Percentiles rank a stretch among this genome's conserved stretches.
Evolutionary conservation across 2,113 vertebrate genomes (phyloP).

Genomic region (Oplegnathus fasciatus): DNA sequence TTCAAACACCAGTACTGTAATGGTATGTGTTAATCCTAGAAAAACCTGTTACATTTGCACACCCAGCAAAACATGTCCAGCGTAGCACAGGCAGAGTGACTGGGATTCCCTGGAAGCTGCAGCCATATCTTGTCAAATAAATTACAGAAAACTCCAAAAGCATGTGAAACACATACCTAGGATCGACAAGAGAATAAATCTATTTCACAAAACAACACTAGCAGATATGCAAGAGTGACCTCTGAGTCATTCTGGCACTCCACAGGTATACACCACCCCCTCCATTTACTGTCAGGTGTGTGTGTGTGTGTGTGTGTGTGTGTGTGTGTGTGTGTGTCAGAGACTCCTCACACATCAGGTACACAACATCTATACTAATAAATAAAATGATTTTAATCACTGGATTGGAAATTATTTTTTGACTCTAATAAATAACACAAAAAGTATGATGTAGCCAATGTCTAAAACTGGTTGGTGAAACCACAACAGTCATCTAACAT

Average conservation of each 20-base stretch:
- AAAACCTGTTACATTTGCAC: conserved; percentile 56
- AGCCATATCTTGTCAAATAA: conserved; percentile 32
- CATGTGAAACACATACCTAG: neutral
- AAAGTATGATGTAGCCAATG: neutral
- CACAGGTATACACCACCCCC: conserved; percentile 23
- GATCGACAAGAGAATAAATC: conserved; percentile 8
- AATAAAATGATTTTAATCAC: neutral
- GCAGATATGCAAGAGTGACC: conserved; percentile 21
- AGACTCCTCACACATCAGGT: conserved; percentile 2
- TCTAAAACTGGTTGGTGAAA: neutral
- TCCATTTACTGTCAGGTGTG: conserved; percentile 38
- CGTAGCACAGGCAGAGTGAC: conserved; percentile 22
- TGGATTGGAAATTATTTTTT: neutral
- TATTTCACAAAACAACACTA: conserved; percentile 30
- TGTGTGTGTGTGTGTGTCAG: too few species aligned
- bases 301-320: conserved; percentile 5
- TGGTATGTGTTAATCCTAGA: conserved; percentile 68
- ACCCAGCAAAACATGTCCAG: conserved; percentile 42
- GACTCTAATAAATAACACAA: neutral
- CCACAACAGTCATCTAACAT: neutral
- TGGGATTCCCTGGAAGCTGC: conserved; percentile 43
- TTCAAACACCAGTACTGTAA: conserved; percentile 47
- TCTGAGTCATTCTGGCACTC: conserved; percentile 23
- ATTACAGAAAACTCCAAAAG: conserved; percentile 26
- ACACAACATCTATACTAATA: conserved; percentile 2